Conservation (phyloP, 2,888 invertebrate genomes). For the Watsonalla binaria region DNA sequence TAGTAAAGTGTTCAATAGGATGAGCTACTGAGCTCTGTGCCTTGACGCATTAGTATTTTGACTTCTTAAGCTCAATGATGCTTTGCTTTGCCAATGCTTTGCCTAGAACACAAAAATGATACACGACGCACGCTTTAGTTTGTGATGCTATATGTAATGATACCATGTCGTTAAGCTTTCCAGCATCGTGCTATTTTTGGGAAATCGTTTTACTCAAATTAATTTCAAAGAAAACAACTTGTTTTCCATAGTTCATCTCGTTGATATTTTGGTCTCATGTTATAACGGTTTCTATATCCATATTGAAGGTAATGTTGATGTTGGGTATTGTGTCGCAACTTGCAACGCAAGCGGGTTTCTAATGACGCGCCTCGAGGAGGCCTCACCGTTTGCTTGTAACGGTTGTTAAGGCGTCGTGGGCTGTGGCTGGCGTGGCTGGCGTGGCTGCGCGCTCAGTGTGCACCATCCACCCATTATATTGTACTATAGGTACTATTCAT, state of each 20-base stretch:
- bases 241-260: background rate
- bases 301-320: conserved; percentile 10
- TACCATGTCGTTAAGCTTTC: no score
- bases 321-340: conserved; percentile 43
- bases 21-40: no score
- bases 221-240: no score
- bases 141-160: no score
- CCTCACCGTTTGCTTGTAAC: conserved; percentile 22
- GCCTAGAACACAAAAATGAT: no score
- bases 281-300: background rate
- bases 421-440: background rate
- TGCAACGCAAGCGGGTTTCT: conserved; percentile 37
- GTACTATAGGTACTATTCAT: background rate
- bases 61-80: no score
- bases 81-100: no score
- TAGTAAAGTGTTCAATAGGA: no score
- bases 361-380: conserved; percentile 29
- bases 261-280: background rate
- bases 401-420: conserved; percentile 17
- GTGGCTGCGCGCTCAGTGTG: background rate
- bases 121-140: no score
- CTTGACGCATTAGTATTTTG: no score
- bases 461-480: background rate
- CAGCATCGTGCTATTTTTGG: no score
- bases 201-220: no score